Base-by-base conservation (phyloP, 2,797 vertebrate species). In the Leptoclinus maculatus region DNA sequence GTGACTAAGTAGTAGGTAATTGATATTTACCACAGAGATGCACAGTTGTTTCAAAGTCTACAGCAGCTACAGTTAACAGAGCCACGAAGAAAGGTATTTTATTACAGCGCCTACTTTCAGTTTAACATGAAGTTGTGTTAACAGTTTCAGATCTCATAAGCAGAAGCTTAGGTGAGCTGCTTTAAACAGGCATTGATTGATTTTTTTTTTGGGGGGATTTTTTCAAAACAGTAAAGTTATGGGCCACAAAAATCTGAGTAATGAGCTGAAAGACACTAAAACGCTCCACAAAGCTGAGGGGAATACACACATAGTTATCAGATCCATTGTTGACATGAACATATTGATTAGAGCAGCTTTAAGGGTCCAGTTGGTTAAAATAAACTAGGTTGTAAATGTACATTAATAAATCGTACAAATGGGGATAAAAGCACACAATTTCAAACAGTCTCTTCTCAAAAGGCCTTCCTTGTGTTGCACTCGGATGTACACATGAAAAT, bases 21-120 rank as follows among this genome's bases (percentile, higher is more conserved):
- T 80, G 72, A 83, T 71, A 51, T 43, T 41, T 5, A 83, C 83
- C 87, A 43, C 83, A 83, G 74, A 84, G 83, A 88, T 84, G 60
- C 68, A 71, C 32, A 51, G 79, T 87, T 80, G 62, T 71, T 71
- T 74, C 34, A 63, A 19, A n/a, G n/a, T 58, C 69, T 32, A n/a
- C 41, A 70, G 71, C 67, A 65, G 77, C 54, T 62, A 16, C 65
- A 68, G 53, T 71, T 65, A 51, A 29, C 58, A 16, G 60, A 67
- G 56, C 32, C 29, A 12, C 6, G 25, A 57, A 47, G 54, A 71
- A 56, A 69, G 25, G 23, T 23, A 2, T 67, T 76, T 78, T 21
- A 62, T 34, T 47, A 38, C n/a, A 4, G n/a, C 36, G 23, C 2
- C 8, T 12, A n/a, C 67, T 70, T 78, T 58, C 59, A 39, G 27